Base-by-base conservation (phyloP, 2,888 invertebrate genomes). In the Dasysyrphus tricinctus region DNA sequence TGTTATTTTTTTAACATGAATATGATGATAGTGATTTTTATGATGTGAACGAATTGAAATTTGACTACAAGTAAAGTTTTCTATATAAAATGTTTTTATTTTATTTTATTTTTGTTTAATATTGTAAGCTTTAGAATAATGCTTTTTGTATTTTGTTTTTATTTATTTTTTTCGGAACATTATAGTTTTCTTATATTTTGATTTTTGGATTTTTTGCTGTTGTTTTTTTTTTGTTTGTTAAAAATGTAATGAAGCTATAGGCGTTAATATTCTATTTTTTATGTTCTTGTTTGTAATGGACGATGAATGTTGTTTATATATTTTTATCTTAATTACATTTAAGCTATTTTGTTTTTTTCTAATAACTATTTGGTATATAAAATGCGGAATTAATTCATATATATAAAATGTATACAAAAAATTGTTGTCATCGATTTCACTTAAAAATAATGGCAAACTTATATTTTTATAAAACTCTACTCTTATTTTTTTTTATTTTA, bases 351-450 rank as follows among this genome's bases (percentile, higher is more conserved):
- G 4, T 65, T 65, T n/a, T 54, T 34, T 59, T 14, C 37, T 65
- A 16, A 16, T 42, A 63, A 11, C 49, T 49, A 49, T 65, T 61
- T 77, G 85, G 80, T 85, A 85, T 85, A 85, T 74, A 85, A 85
- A 85, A 80, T 80, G 77, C 42, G 61, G 69, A 80, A 32, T 74
- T 78, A 49, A 72, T 67, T 80, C 56, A 63, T 80, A 78, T 80
- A 78, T 69, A 69, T 39, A 69, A 85, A 80, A 85, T 84, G 85
- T 85, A 80, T 80, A 85, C 34, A 69, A 77, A 85, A 85, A 85
- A 85, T 85, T 85, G 80, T 85, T 85, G 77, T 85, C 80, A 74
- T 80, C 44, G 61, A 63, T 80, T 76, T 73, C 47, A 80, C 74
- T 61, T 72, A 67, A 76, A 65, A 65, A 44, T 51, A 70, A 74